Percentiles rank a stretch among this genome's conserved stretches.
Evolutionary conservation across 2,797 vertebrate species (phyloP).

Genomic region (Aeoliscus strigatus): DNA sequence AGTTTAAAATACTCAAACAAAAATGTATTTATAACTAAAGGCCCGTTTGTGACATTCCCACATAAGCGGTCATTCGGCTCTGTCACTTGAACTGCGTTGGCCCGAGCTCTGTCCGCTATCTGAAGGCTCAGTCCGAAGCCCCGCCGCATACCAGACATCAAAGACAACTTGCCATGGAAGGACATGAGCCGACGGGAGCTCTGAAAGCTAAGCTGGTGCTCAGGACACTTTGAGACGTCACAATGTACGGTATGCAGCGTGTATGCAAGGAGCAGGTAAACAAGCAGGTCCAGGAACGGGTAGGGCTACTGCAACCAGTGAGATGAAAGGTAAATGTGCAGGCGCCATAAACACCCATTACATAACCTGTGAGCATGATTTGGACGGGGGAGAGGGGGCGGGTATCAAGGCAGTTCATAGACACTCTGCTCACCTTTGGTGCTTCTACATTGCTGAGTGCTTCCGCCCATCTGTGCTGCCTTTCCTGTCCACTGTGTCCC

Average conservation of each 20-base stretch:
- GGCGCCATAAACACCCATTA: slow-evolving; percentile 23
- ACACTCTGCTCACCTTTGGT: slow-evolving; percentile 51
- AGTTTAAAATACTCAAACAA: background rate
- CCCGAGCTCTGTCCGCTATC: slow-evolving; percentile 36
- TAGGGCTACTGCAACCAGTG: slow-evolving; percentile 6
- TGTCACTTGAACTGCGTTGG: slow-evolving; percentile 30
- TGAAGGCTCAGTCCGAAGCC: slow-evolving; percentile 30
- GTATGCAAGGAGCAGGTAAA: slow-evolving; percentile 45
- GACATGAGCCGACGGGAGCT: slow-evolving; percentile 22
- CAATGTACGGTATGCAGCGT: slow-evolving; percentile 47
- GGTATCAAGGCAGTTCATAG: slow-evolving; percentile 52
- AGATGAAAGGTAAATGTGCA: slow-evolving; percentile 26
- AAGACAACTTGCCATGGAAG: slow-evolving; percentile 39
- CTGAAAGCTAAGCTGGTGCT: slow-evolving; percentile 46
- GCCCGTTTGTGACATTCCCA: slow-evolving; percentile 14
- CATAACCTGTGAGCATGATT: slow-evolving; percentile 33
- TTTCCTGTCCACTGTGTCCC: slow-evolving; percentile 45
- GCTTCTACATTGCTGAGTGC: slow-evolving; percentile 41
- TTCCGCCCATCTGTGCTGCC: slow-evolving; percentile 66
- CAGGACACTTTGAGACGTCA: slow-evolving; percentile 26
- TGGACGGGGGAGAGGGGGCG: slow-evolving; percentile 1
- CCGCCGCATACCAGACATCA: slow-evolving; percentile 62
- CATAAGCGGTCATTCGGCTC: slow-evolving; percentile 13
- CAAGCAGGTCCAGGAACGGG: slow-evolving; percentile 29
- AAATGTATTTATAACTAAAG: too few relatives aligned